These are phyloP conservation scores for Protonemura montana DNA, from an alignment of 2,888 invertebrate genomes.

Conservation along the genomic window DNA sequence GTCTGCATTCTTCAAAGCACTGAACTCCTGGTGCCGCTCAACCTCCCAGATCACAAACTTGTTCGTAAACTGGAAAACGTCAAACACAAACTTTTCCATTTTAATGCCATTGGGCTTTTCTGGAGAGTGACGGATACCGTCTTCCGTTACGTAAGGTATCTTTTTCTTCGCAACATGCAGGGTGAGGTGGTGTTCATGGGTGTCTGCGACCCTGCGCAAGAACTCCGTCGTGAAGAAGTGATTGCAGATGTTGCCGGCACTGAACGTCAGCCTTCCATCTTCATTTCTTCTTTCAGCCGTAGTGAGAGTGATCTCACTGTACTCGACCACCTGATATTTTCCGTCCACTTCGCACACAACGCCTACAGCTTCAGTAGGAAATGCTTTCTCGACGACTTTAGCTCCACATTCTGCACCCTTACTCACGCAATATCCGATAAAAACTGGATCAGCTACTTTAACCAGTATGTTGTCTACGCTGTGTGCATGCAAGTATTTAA, in stretches of 20 bases:
- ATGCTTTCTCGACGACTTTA: constrained; percentile 93
- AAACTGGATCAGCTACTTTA: constrained; percentile 96
- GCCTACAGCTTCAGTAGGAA: constrained; percentile 93
- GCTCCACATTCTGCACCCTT: constrained; percentile 94
- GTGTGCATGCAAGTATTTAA: constrained; percentile 92
- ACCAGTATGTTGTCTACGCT: constrained; percentile 98
- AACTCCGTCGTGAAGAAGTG: constrained; percentile 94
- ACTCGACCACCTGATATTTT: constrained; percentile 92
- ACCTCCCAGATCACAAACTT: constrained; percentile 94
- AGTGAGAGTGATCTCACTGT: constrained; percentile 91
- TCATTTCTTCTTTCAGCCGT: constrained; percentile 81
- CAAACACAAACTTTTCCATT: constrained; percentile 99
- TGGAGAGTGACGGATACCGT: constrained; percentile 77
- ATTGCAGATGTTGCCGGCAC: constrained; percentile 97
- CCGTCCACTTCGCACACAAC: constrained; percentile 94
- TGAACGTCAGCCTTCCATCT: constrained; percentile 86
- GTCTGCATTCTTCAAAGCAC: constrained; percentile 95
- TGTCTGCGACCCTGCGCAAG: constrained; percentile 73
- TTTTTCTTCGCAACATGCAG: constrained; percentile 98
- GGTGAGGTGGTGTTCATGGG: constrained; percentile 78
- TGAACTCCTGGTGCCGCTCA: constrained; percentile 91
- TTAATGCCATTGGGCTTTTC: constrained; percentile 93
- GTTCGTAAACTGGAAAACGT: constrained; percentile 93
- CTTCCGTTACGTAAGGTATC: constrained; percentile 82
- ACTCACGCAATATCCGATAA: constrained; percentile 91